Conservation (phyloP, 2,797 vertebrate species). For the Hyperoplus lanceolatus region DNA sequence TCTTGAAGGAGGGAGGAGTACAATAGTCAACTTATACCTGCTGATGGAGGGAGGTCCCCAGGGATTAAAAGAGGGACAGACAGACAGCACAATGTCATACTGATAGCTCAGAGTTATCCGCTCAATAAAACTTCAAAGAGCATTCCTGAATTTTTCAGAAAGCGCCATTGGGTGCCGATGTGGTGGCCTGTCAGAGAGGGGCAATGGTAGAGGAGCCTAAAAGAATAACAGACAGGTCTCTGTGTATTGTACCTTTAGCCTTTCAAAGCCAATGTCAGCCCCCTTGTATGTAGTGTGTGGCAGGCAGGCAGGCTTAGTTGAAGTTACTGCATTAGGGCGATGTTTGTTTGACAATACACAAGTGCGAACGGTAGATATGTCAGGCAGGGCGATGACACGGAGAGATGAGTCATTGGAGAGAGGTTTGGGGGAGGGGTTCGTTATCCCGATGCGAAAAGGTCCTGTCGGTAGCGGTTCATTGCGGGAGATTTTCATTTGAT, state of each 20-base stretch:
- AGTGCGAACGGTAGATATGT: constrained; percentile 68
- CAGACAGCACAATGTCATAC: constrained; percentile 64
- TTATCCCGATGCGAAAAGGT: constrained; percentile 62
- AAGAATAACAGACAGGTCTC: constrained; percentile 55
- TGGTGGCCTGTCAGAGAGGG: constrained; percentile 44
- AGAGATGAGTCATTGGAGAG: constrained; percentile 61
- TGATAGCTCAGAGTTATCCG: constrained; percentile 76
- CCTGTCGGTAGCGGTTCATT: constrained; percentile 72
- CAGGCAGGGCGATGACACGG: constrained; percentile 61
- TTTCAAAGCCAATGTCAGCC: constrained; percentile 62
- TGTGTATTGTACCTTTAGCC: constrained; percentile 47
- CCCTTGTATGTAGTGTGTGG: constrained; percentile 20
- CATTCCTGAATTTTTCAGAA: constrained; percentile 72
- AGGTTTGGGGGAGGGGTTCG: constrained; percentile 13
- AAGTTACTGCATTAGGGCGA: constrained; percentile 1
- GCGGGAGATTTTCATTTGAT: constrained; percentile 70
- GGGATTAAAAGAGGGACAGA: constrained; percentile 61
- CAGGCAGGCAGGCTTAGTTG: constrained; percentile 1
- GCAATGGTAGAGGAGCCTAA: constrained; percentile 29
- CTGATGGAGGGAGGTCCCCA: constrained; percentile 40
- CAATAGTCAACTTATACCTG: constrained; percentile 75
- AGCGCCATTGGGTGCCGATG: constrained; percentile 68
- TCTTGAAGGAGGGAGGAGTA: constrained; percentile 60
- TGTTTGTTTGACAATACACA: constrained; percentile 69
- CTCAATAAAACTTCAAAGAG: constrained; percentile 84